Percentiles rank a stretch among this genome's conserved stretches.
These are phyloP conservation scores for Tryphoninae sp. DNA, from an alignment of 2,888 invertebrate species.

Conservation along the genomic window DNA sequence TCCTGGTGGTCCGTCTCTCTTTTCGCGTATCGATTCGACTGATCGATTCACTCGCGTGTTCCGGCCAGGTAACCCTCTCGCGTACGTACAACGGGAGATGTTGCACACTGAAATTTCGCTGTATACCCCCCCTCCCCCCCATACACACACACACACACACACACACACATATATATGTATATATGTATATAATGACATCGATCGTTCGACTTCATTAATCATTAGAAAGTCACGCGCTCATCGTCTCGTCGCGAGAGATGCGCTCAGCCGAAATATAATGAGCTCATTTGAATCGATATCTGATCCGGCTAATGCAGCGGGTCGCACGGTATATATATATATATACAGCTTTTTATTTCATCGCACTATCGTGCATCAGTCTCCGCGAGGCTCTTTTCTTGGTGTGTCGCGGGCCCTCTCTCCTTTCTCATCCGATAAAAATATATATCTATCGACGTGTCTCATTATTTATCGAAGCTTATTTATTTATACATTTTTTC, in stretches of 20 bases:
- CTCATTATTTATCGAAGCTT: slow-evolving; percentile 74
- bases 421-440: slow-evolving; percentile 67
- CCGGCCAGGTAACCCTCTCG: background rate
- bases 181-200: slow-evolving; percentile 7
- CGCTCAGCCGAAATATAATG: slow-evolving; percentile 75
- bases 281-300: slow-evolving; percentile 78
- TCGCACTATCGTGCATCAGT: slow-evolving; percentile 68
- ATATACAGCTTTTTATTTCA: slow-evolving; percentile 34
- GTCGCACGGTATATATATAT: slow-evolving; percentile 41
- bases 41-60: slow-evolving; percentile 51
- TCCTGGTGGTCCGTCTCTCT: slow-evolving; percentile 26
- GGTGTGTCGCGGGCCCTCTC: slow-evolving; percentile 68
- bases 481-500: slow-evolving; percentile 48
- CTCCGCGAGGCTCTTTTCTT: slow-evolving; percentile 28
- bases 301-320: slow-evolving; percentile 75
- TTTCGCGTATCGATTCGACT: slow-evolving; percentile 47
- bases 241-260: slow-evolving; percentile 56
- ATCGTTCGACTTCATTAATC: slow-evolving; percentile 68
- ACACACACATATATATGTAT: slow-evolving; percentile 3
- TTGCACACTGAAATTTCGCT: slow-evolving; percentile 26
- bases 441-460: slow-evolving; percentile 67
- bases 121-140: no score
- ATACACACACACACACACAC: slow-evolving; percentile 14
- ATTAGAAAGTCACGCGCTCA: slow-evolving; percentile 69
- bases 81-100: slow-evolving; percentile 26